A percentile compares a stretch with the other conserved stretches of the same genome.
phyloP scores from a whole-genome alignment of 1,140 invertebrate species.

The Hycleus cichorii region DNA sequence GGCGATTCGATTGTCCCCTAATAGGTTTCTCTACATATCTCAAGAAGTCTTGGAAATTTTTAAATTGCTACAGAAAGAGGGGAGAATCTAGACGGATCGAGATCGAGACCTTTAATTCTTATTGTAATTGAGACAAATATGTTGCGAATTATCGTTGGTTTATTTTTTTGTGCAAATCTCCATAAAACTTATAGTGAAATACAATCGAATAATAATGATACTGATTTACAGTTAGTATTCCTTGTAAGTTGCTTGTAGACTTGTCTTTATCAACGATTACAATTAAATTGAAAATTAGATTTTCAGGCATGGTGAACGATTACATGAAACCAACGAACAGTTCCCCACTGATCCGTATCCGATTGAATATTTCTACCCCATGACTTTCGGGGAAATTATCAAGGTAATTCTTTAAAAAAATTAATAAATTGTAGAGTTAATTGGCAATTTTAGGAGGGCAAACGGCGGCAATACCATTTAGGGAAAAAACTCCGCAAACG shows the following conservation, averaged over 20 bases:
- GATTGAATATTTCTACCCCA: background rate
- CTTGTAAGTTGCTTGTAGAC: background rate
- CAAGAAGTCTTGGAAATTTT: too few relatives aligned
- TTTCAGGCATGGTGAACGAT: conserved; percentile 5
- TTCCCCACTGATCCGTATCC: background rate
- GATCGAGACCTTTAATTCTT: too few relatives aligned
- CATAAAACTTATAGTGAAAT: background rate
- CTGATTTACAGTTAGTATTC: background rate
- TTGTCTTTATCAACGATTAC: background rate
- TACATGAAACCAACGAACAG: background rate
- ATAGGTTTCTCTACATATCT: too few relatives aligned
- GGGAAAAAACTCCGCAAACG: conserved; percentile 52
- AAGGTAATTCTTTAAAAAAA: background rate
- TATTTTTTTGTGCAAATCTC: background rate
- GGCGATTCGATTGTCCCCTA: too few relatives aligned
- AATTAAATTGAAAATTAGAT: background rate
- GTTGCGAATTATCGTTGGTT: background rate
- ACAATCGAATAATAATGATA: background rate
- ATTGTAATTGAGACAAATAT: too few relatives aligned
- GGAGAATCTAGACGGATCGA: too few relatives aligned
- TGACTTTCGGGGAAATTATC: background rate
- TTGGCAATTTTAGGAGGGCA: conserved; percentile 47
- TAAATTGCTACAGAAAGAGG: too few relatives aligned
- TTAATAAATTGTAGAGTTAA: background rate
- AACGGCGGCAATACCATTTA: conserved; percentile 51